These are phyloP conservation scores for Drosophila ezoana DNA, from an alignment of 2,888 invertebrate genomes.

Conservation along the genomic window DNA sequence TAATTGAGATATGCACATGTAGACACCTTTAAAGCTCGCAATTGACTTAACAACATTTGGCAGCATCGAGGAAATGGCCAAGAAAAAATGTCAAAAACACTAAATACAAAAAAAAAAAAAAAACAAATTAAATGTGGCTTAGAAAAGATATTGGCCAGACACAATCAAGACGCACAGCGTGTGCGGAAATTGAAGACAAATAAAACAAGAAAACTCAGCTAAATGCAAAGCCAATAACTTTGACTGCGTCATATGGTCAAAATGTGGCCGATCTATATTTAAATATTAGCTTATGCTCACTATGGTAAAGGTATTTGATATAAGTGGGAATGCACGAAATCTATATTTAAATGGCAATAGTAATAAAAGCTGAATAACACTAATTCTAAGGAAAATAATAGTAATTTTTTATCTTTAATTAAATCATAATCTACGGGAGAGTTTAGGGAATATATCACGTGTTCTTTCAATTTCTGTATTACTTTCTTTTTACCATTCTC, in stretches of 20 bases:
- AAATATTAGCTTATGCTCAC: constrained; percentile 28
- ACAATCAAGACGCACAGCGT: constrained; percentile 20
- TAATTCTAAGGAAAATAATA: too few species aligned
- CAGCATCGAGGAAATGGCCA: constrained; percentile 30
- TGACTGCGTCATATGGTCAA: constrained; percentile 30
- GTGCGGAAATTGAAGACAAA: constrained; percentile 52
- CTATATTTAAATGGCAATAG: too few species aligned
- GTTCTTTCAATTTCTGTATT: too few species aligned
- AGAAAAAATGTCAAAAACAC: constrained; percentile 35
- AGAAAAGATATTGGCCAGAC: background rate
- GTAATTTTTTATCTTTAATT: too few species aligned
- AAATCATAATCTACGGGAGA: too few species aligned
- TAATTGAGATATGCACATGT: constrained; percentile 48
- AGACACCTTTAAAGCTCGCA: constrained; percentile 31
- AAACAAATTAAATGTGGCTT: background rate
- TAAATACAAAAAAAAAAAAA: constrained; percentile 4
- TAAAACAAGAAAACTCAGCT: constrained; percentile 17
- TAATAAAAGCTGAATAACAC: too few species aligned
- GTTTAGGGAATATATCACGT: too few species aligned
- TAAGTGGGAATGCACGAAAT: too few species aligned
- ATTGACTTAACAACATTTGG: constrained; percentile 28
- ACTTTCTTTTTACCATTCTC: background rate
- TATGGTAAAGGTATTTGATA: too few species aligned
- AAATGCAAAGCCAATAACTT: constrained; percentile 8
- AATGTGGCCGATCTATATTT: constrained; percentile 38